These are phyloP conservation scores for Pseudococcus longispinus DNA, from an alignment of 2,888 invertebrate species.

Conservation along the genomic window DNA sequence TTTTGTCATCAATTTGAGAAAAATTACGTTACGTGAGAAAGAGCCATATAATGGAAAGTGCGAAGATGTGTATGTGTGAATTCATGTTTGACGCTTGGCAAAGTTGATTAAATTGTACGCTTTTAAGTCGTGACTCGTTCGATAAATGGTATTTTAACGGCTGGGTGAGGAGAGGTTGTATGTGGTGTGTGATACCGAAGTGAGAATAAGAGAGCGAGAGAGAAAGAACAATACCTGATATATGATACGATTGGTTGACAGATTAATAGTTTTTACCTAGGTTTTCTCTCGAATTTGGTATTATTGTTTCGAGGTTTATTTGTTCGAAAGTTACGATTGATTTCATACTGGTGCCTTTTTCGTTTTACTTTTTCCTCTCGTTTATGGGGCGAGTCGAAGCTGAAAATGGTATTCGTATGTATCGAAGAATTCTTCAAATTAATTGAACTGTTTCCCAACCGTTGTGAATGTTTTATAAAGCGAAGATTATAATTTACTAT, in stretches of 20 bases:
- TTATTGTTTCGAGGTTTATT: neutral
- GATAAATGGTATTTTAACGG: conserved; percentile 20
- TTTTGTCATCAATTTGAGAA: neutral
- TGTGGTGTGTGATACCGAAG: neutral
- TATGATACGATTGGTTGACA: neutral
- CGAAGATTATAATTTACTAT: neutral
- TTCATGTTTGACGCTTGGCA: neutral
- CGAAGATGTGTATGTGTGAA: neutral
- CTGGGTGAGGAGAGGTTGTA: neutral
- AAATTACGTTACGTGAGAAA: neutral
- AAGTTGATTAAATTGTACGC: conserved; percentile 17
- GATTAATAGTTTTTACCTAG: neutral
- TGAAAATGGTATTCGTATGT: neutral
- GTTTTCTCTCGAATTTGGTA: neutral
- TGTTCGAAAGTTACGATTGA: neutral
- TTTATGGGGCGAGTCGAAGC: neutral
- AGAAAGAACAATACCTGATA: neutral
- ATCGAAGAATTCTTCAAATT: neutral
- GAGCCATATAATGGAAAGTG: neutral
- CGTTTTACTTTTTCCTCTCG: neutral
- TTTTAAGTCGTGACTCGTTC: conserved; percentile 22
- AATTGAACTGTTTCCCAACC: neutral
- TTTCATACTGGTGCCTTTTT: neutral
- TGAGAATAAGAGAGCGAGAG: neutral
- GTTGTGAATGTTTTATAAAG: neutral